Evolutionary conservation across 2,888 invertebrate species (phyloP).

Genomic region (Sinodicranocentrus sp.): DNA sequence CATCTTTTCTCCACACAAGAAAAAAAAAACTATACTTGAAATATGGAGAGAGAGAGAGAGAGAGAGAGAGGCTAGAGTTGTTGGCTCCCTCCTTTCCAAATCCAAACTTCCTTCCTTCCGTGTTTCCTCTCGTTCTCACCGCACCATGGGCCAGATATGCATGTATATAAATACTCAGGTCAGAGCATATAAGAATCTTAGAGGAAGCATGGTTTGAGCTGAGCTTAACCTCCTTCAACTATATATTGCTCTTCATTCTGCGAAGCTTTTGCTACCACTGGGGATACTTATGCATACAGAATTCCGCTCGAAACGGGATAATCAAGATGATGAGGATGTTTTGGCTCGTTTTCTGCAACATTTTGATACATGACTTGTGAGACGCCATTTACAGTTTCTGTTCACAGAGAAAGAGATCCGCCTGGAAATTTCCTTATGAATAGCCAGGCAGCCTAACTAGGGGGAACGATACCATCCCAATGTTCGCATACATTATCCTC

Average conservation of each 20-base stretch:
- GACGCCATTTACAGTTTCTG: too few species aligned
- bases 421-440: too few species aligned
- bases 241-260: too few species aligned
- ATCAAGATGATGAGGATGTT: slow-evolving; percentile 28
- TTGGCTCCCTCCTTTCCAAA: neutral
- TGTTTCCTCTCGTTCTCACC: slow-evolving; percentile 5
- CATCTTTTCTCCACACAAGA: slow-evolving; percentile 47
- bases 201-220: neutral
- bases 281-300: neutral
- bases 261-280: too few species aligned
- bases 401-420: slow-evolving; percentile 5
- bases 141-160: too few species aligned
- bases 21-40: neutral
- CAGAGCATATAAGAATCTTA: too few species aligned
- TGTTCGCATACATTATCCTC: too few species aligned
- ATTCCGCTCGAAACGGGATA: neutral
- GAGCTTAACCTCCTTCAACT: slow-evolving; percentile 14
- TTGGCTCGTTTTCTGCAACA: slow-evolving; percentile 45
- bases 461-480: too few species aligned
- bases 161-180: too few species aligned
- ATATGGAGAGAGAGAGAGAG: neutral
- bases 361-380: slow-evolving; percentile 46
- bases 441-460: too few species aligned
- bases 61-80: neutral
- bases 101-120: slow-evolving; percentile 12